A percentile compares a stretch with the other conserved stretches of the same genome.
phyloP scores from a whole-genome alignment of 2,113 vertebrate species.

The Sorex fumeus region DNA sequence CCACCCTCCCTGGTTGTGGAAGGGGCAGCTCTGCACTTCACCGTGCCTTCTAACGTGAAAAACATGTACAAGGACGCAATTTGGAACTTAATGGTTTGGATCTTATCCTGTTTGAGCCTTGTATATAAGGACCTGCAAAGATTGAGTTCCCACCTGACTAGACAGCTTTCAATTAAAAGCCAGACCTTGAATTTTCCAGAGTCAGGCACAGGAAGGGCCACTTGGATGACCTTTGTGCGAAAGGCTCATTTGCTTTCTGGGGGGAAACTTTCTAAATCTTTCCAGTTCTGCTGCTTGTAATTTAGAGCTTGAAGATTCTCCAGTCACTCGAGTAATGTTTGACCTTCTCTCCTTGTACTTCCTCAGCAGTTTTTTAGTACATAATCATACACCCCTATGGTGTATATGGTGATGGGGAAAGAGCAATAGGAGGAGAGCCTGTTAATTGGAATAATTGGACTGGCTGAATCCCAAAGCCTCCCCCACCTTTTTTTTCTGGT shows the following conservation, averaged over 20 bases:
- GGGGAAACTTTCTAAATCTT: slow-evolving; percentile 36
- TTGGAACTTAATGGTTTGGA: not conserved
- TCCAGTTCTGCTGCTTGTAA: slow-evolving; percentile 1
- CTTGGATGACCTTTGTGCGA: slow-evolving; percentile 35
- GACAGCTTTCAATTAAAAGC: slow-evolving; percentile 18
- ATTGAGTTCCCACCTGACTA: not conserved
- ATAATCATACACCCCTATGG: not conserved
- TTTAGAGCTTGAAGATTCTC: slow-evolving; percentile 23
- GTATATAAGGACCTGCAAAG: not conserved
- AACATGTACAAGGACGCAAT: not conserved
- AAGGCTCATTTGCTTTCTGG: slow-evolving; percentile 6
- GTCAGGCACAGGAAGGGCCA: not conserved
- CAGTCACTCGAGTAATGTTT: slow-evolving; percentile 29
- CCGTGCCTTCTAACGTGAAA: not conserved
- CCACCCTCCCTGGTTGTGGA: not conserved
- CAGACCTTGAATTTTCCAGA: slow-evolving; percentile 2
- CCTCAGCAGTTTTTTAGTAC: not conserved
- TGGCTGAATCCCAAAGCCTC: not conserved
- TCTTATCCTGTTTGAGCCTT: not conserved
- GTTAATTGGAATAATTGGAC: not conserved
- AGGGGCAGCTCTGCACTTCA: not conserved
- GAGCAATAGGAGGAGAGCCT: not conserved
- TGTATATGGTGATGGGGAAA: not conserved
- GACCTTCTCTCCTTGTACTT: not conserved
- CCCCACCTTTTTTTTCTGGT: not conserved